These are phyloP conservation scores for Polyergus mexicanus DNA, from an alignment of 1,140 invertebrate species.

Conservation along the genomic window DNA sequence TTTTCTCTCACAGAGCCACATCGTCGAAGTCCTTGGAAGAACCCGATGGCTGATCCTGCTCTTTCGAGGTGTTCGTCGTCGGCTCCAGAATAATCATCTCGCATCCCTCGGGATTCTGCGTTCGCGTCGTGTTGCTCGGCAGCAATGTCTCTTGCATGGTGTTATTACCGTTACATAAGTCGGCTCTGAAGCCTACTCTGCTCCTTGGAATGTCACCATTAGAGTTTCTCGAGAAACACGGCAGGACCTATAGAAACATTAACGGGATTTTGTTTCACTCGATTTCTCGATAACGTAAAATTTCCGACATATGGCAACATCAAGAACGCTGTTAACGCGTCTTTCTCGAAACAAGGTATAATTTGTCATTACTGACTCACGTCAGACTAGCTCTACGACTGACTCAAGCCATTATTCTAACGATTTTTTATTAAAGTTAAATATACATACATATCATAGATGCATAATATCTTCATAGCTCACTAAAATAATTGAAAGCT, in stretches of 20 bases:
- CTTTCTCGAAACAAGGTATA: not conserved
- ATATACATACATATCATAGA: not conserved
- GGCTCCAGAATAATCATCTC: constrained; percentile 81
- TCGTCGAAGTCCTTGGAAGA: constrained; percentile 68
- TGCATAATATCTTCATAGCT: not conserved
- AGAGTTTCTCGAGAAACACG: constrained; percentile 88
- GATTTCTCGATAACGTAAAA: not conserved
- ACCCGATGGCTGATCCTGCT: constrained; percentile 58
- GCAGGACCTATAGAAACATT: constrained; percentile 88
- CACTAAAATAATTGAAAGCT: not conserved
- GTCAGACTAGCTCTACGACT: not conserved
- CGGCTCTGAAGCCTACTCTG: constrained; percentile 85
- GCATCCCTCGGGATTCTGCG: constrained; percentile 72
- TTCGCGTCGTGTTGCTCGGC: constrained; percentile 77
- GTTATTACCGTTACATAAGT: constrained; percentile 92
- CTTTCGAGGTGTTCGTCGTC: constrained; percentile 73
- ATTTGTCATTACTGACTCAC: not conserved
- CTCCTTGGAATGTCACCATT: constrained; percentile 50
- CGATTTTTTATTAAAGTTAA: not conserved
- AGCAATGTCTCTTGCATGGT: constrained; percentile 91
- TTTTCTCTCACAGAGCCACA: constrained; percentile 51
- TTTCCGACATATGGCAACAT: not conserved
- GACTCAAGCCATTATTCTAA: not conserved
- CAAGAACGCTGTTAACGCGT: not conserved
- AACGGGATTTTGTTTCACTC: not conserved